A percentile compares a stretch with the other conserved stretches of the same genome.
These are phyloP conservation scores for Eristalis intricaria DNA, from an alignment of 2,888 invertebrate genomes.

Conservation along the genomic window DNA sequence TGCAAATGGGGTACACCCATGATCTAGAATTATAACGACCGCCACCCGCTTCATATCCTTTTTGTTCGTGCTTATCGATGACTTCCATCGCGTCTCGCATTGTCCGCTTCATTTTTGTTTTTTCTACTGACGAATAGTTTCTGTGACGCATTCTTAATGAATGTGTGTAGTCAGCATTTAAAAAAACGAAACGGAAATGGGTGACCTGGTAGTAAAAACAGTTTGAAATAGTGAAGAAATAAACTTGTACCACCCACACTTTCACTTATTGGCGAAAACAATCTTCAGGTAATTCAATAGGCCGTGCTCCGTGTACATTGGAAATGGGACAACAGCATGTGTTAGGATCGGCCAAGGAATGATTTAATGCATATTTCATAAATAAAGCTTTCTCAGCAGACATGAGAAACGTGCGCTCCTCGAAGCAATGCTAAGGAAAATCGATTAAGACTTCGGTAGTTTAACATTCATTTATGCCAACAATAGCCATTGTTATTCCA, in stretches of 20 bases:
- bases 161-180: neutral
- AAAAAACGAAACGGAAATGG: neutral
- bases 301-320: too few species aligned
- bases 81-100: neutral
- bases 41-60: neutral
- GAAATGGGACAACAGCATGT: too few species aligned
- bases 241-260: too few species aligned
- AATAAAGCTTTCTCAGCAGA: neutral
- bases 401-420: neutral
- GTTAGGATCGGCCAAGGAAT: too few species aligned
- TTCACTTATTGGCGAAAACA: too few species aligned
- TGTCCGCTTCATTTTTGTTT: neutral
- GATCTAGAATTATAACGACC: constrained; percentile 36
- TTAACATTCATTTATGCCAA: neutral
- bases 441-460: neutral
- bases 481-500: neutral
- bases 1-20: constrained; percentile 15
- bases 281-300: too few species aligned
- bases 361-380: neutral
- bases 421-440: neutral
- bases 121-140: neutral
- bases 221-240: too few species aligned
- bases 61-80: neutral
- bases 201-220: neutral
- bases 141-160: neutral